A percentile compares a stretch with the other conserved stretches of the same genome.
phyloP scores from a whole-genome alignment of 2,888 invertebrate species.

The Mimas tiliae region DNA sequence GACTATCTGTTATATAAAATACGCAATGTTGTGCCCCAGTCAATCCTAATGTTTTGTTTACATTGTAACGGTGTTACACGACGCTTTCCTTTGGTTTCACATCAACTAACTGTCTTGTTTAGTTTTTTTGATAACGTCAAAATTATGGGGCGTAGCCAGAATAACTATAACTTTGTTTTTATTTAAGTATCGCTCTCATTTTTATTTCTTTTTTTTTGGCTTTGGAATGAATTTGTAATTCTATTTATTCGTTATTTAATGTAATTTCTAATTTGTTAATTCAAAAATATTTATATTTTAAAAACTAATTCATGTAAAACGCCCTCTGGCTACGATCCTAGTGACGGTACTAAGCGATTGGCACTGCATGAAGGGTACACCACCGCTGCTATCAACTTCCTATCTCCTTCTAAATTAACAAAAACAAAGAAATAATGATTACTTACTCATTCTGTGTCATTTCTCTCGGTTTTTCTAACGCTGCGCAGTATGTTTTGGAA shows the following conservation, averaged over 20 bases:
- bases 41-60: slow-evolving; percentile 84
- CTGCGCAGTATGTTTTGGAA: slow-evolving; percentile 99
- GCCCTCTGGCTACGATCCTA: slow-evolving; percentile 27
- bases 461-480: slow-evolving; percentile 90
- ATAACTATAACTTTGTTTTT: no score
- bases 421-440: slow-evolving; percentile 65
- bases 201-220: neutral
- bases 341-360: slow-evolving; percentile 40
- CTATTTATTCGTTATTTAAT: neutral
- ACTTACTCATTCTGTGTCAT: slow-evolving; percentile 84
- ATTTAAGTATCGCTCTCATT: neutral
- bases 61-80: slow-evolving; percentile 69
- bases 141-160: slow-evolving; percentile 36
- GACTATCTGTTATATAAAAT: slow-evolving; percentile 65
- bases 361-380: slow-evolving; percentile 70
- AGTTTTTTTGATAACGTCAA: slow-evolving; percentile 44
- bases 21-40: slow-evolving; percentile 94
- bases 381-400: slow-evolving; percentile 46
- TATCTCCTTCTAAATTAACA: slow-evolving; percentile 67
- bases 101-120: slow-evolving; percentile 48
- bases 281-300: no score
- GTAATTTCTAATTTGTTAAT: neutral
- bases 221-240: no score
- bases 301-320: no score
- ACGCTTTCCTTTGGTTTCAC: slow-evolving; percentile 69